Base-by-base conservation (phyloP, 2,113 vertebrate genomes). In the Deroptyus accipitrinus region DNA sequence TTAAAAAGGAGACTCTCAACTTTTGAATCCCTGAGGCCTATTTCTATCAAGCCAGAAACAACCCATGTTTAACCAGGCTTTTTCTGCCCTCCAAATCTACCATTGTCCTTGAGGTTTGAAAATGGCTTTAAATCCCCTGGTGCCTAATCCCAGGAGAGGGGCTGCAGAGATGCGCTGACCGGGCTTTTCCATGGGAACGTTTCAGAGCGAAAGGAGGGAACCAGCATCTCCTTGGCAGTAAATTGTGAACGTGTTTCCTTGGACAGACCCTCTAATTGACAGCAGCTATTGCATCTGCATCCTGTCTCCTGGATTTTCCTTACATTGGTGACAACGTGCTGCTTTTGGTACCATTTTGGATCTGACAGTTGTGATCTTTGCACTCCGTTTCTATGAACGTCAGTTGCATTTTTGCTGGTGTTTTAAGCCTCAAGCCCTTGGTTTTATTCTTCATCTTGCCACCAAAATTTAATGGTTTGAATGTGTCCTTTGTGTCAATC, bases 261-360 rank as follows among this genome's bases (percentile, higher is more conserved):
- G 24, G 55, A 13, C 28, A 17, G 57, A 48, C 23, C 44, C 30
- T 68, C 30, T 69, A 33, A 68, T 0, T 39, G 46, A 49, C 23
- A 22, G 46, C 44, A 54, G 25, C 37, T 62, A 11, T 27, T 49
- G 31, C 72, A 28, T 41, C 67, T 91, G 16, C 48, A 28, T 46
- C 61, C 20, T 17, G 10, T 48, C 35, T 41, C 73, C 35, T 49
- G 35, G 25, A 10, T 11, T 82, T 86, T 76, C n/a, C 24, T 68
- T 23, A 30, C 1, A 0, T 5, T 59, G 33, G 24, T 35, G 30
- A n/a, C 37, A 67, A 42, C 3, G 2, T 15, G 5, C 61, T 41
- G 44, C 28, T 74, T 88, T 55, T 42, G 41, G 54, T 68, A 37
- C 48, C 9, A n/a, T 74, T 68, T 68, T 3, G 13, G 54, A 74